A percentile compares a stretch with the other conserved stretches of the same genome.
These are phyloP conservation scores for Noctua janthina DNA, from an alignment of 2,888 invertebrate genomes.

Conservation along the genomic window DNA sequence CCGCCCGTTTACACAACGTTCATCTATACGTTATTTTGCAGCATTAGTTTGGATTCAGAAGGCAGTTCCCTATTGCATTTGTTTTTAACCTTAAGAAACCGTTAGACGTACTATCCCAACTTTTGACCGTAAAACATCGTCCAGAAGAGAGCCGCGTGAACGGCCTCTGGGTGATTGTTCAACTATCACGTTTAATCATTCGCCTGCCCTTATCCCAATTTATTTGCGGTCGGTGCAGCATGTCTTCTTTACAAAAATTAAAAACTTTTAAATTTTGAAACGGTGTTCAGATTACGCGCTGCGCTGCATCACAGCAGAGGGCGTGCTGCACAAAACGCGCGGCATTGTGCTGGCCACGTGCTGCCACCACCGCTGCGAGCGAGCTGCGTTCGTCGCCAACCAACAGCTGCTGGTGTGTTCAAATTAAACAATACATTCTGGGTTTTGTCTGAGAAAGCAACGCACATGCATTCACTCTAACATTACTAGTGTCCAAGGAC, in stretches of 20 bases:
- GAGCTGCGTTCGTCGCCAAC: conserved; percentile 91
- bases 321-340: conserved; percentile 78
- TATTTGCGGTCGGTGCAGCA: background rate
- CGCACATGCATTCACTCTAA: background rate
- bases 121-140: background rate
- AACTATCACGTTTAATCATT: no score
- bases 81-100: no score
- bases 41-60: no score
- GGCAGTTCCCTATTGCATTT: no score
- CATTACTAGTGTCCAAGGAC: background rate
- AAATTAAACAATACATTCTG: background rate
- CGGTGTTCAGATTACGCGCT: conserved; percentile 92
- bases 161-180: no score
- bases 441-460: background rate
- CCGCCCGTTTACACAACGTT: no score
- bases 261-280: background rate
- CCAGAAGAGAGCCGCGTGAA: background rate
- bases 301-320: conserved; percentile 91
- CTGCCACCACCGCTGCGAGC: conserved; percentile 96
- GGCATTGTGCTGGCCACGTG: conserved; percentile 95
- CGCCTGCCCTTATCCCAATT: no score
- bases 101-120: background rate
- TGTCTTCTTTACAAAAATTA: background rate
- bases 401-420: conserved; percentile 72
- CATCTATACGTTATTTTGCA: no score